Conservation (phyloP, 1,140 invertebrate species). For the Eupeodes corollae region DNA sequence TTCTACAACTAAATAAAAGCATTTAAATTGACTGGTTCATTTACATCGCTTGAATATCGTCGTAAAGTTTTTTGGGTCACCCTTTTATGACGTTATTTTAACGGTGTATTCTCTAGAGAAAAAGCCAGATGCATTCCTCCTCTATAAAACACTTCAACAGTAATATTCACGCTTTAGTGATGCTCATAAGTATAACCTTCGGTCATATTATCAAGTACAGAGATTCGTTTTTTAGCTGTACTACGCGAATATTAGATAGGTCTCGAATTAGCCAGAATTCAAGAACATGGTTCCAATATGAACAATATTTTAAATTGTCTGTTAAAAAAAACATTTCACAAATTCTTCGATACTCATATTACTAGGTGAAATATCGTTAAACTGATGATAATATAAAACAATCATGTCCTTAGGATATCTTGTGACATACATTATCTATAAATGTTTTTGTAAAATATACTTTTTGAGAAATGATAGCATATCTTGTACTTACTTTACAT, state of each 20-base stretch:
- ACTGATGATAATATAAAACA: slow-evolving; percentile 69
- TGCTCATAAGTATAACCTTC: too few relatives aligned
- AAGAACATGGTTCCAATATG: slow-evolving; percentile 56
- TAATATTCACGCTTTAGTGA: too few relatives aligned
- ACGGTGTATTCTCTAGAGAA: too few relatives aligned
- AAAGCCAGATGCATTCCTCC: too few relatives aligned
- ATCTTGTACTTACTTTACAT: slow-evolving; percentile 53
- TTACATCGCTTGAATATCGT: too few relatives aligned
- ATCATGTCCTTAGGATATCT: slow-evolving; percentile 74
- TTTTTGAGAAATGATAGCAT: neutral
- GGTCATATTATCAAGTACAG: too few relatives aligned
- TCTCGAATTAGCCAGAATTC: slow-evolving; percentile 59
- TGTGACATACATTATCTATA: slow-evolving; percentile 49
- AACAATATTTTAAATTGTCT: slow-evolving; percentile 32
- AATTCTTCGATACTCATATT: slow-evolving; percentile 4
- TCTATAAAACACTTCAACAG: too few relatives aligned
- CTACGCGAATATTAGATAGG: slow-evolving; percentile 55
- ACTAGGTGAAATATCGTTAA: slow-evolving; percentile 44
- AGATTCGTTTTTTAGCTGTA: too few relatives aligned
- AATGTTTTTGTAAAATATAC: neutral
- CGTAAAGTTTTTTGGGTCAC: too few relatives aligned
- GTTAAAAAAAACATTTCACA: neutral
- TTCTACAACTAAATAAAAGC: too few relatives aligned
- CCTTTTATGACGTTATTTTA: too few relatives aligned
- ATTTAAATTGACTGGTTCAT: too few relatives aligned